Conservation (phyloP, 2,888 invertebrate species). For the Parnassius orleans region DNA sequence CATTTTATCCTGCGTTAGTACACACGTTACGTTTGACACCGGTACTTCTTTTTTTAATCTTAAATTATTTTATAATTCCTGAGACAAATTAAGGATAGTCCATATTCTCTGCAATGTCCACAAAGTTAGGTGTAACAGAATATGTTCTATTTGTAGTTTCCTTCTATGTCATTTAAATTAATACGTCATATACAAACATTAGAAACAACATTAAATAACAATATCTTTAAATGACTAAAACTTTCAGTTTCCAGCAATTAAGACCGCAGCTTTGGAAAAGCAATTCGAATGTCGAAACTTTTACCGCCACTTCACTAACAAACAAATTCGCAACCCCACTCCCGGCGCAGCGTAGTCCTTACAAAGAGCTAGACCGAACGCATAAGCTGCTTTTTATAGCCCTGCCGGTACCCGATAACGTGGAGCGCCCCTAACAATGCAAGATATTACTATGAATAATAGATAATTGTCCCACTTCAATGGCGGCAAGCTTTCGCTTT, state of each 20-base stretch:
- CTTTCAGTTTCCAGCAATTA: slow-evolving; percentile 9
- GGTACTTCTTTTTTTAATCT: too few relatives aligned
- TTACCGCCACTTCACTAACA: slow-evolving; percentile 21
- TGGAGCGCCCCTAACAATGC: slow-evolving; percentile 61
- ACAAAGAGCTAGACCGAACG: slow-evolving; percentile 65
- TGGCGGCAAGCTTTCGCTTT: slow-evolving; percentile 34
- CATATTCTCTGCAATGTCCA: too few relatives aligned
- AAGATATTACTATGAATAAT: slow-evolving; percentile 67
- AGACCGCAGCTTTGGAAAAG: slow-evolving; percentile 10
- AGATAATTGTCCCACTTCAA: slow-evolving; percentile 65
- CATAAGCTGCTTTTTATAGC: slow-evolving; percentile 80
- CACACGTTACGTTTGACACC: too few relatives aligned
- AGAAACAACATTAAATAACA: too few relatives aligned
- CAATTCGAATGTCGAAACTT: slow-evolving; percentile 19
- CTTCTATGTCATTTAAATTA: too few relatives aligned
- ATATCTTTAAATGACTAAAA: too few relatives aligned
- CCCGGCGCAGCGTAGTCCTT: slow-evolving; percentile 31
- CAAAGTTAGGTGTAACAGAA: too few relatives aligned
- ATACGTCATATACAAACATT: too few relatives aligned
- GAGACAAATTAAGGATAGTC: too few relatives aligned
- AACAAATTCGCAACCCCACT: slow-evolving; percentile 31
- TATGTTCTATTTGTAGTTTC: too few relatives aligned
- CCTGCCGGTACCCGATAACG: slow-evolving; percentile 70
- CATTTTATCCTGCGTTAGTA: too few relatives aligned
- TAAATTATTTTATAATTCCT: too few relatives aligned